Base-by-base conservation (phyloP, 2,888 invertebrate species). In the Eupithecia pulchellata region DNA sequence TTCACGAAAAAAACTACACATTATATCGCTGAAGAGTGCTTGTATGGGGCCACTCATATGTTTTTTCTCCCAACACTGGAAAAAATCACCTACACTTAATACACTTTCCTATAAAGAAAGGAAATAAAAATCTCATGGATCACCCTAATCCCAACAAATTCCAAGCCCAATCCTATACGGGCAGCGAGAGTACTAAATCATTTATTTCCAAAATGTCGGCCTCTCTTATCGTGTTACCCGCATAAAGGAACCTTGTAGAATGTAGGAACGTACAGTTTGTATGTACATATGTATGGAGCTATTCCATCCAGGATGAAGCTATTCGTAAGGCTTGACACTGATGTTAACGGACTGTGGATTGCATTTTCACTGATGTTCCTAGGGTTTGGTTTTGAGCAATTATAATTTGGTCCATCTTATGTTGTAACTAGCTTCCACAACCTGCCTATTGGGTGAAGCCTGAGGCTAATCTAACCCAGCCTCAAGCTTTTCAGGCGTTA, bases 171-270 rank as follows among this genome's bases (percentile, higher is more conserved):
- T 61, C 61, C 34, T 32, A 34, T 11, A 9, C 32, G 34, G 61
- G 47, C 57, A 67, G 58, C 27, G 64, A 63, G 34, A 66, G 36
- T 32, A 34, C 34, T 64, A 62, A 47, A 67, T 68, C 71, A 75
- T 70, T 64, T 66, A 72, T 75, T 71, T 67, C 71, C 36, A 34
- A 68, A 47, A 29, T 47, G 69, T 68, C 68, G 67, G 70, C 68
- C 68, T 42, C 68, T 69, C 66, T 69, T 71, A 74, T 72, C 73
- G 66, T 68, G 29, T 29, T 57, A 57, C 52, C 52, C 52, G 20
- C 52, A 25, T 52, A 17, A 57, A 29, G 57, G 29, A 57, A 57
- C 57, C 42, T 57, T 57, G 57, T 57, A 25, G 52, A 13, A 25
- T 25, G 4, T 52, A 52, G 3, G 25, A 4, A 6, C 6, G 32